A percentile compares a stretch with the other conserved stretches of the same genome.
phyloP scores from a whole-genome alignment of 1,140 invertebrate genomes.

The Eulimnadia texana region DNA sequence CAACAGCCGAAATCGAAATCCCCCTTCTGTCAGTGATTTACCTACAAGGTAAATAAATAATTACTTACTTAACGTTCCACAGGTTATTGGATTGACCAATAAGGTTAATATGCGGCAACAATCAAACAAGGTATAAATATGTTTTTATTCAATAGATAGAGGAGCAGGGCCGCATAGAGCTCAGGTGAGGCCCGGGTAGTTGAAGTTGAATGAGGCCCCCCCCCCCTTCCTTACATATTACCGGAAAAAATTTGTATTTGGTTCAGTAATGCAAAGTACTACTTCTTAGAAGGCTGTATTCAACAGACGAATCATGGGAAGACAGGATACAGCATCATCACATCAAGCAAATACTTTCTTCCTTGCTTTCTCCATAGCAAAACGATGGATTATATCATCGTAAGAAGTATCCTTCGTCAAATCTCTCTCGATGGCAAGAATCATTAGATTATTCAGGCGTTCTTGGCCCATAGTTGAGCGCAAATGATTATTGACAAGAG shows the following conservation, averaged over 20 bases:
- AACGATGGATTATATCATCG: background rate
- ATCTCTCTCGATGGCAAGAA: background rate
- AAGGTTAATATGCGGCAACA: too few species aligned
- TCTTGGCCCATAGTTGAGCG: conserved; percentile 7
- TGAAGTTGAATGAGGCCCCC: background rate
- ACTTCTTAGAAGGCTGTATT: background rate
- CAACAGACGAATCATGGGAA: background rate
- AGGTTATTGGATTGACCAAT: too few species aligned
- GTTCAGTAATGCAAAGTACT: too few species aligned
- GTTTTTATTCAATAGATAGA: too few species aligned
- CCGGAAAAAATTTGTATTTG: too few species aligned
- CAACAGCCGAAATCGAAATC: too few species aligned
- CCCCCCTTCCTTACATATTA: background rate
- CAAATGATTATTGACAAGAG: conserved; percentile 6
- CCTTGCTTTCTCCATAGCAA: background rate
- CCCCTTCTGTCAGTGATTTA: too few species aligned
- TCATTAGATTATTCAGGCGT: conserved; percentile 8
- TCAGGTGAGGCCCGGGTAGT: background rate
- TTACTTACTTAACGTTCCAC: too few species aligned
- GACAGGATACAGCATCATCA: background rate
- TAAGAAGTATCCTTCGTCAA: background rate
- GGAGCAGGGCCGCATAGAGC: background rate
- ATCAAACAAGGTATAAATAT: too few species aligned
- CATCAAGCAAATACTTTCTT: background rate
- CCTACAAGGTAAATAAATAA: too few species aligned